Conservation (phyloP, 1,140 invertebrate species). For the Globodera ellingtonae region DNA sequence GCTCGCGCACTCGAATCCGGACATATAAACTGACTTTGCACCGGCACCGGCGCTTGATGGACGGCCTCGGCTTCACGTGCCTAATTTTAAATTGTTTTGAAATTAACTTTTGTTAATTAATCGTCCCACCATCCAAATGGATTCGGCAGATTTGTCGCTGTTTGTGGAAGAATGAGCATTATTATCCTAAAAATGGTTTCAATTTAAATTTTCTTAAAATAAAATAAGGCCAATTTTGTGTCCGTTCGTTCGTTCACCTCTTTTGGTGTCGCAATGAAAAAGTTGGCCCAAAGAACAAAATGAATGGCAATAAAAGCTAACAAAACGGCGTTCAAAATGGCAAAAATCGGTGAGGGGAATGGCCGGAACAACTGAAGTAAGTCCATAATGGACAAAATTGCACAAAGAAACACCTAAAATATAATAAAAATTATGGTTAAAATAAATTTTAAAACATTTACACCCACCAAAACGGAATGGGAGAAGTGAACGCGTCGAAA, state of each 20-base stretch:
- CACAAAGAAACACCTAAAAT: slow-evolving; percentile 44
- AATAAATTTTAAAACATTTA: slow-evolving; percentile 16
- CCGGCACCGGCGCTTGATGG: neutral
- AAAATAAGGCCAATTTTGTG: neutral
- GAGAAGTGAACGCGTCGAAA: slow-evolving; percentile 11
- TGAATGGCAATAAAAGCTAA: slow-evolving; percentile 47
- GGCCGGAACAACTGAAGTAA: neutral
- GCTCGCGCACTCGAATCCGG: neutral
- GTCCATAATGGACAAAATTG: slow-evolving; percentile 24
- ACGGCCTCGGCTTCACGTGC: slow-evolving; percentile 31
- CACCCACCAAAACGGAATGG: slow-evolving; percentile 42
- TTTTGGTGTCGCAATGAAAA: slow-evolving; percentile 43
- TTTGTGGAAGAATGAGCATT: slow-evolving; percentile 1
- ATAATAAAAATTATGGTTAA: neutral
- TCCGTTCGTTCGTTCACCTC: slow-evolving; percentile 43
- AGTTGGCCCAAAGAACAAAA: slow-evolving; percentile 41
- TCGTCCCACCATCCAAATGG: neutral
- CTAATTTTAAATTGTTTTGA: slow-evolving; percentile 21
- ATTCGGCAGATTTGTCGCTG: slow-evolving; percentile 5
- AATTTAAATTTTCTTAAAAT: neutral
- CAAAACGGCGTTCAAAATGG: slow-evolving; percentile 7
- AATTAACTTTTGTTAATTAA: neutral
- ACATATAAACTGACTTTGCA: neutral
- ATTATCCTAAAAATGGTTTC: neutral
- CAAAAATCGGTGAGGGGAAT: neutral